Evolutionary conservation across 2,797 vertebrate species (phyloP).

Genomic region (Arremon aurantiirostris): DNA sequence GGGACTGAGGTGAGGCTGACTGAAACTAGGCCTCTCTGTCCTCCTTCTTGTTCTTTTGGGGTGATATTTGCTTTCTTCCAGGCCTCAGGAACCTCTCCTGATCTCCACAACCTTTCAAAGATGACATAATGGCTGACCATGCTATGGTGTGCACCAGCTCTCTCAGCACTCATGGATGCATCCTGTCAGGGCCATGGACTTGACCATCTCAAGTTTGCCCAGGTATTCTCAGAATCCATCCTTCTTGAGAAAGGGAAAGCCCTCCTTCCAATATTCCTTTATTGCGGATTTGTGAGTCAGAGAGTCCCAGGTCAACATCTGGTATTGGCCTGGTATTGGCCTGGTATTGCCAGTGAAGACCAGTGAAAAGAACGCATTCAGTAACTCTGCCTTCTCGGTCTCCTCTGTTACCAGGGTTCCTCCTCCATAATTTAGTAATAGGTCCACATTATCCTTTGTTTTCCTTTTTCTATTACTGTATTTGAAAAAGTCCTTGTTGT

Average conservation of each 20-base stretch:
- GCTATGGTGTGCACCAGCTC: background rate
- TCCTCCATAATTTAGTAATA: background rate
- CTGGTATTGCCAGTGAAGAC: background rate
- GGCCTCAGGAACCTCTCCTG: background rate
- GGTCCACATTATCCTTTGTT: background rate
- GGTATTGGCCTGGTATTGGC: too few species aligned
- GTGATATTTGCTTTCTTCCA: background rate
- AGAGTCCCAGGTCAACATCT: background rate
- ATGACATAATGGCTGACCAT: too few species aligned
- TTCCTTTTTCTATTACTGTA: background rate
- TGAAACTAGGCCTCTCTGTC: background rate
- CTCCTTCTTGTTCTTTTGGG: background rate
- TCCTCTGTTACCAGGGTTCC: background rate
- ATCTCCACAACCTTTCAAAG: background rate
- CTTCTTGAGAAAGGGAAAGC: background rate
- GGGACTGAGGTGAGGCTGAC: background rate
- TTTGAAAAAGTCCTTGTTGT: background rate
- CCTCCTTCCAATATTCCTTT: background rate
- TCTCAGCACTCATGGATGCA: rapidly evolving
- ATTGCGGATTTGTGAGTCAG: background rate
- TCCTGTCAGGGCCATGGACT: background rate
- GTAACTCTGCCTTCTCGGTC: background rate
- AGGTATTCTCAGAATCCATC: background rate
- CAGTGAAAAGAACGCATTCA: too few species aligned
- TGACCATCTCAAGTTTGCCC: background rate